Evolutionary conservation across 2,113 vertebrate genomes (phyloP), one percentile per base, ranked within the genome.

Genomic region (Sceloporus tristichus): DNA sequence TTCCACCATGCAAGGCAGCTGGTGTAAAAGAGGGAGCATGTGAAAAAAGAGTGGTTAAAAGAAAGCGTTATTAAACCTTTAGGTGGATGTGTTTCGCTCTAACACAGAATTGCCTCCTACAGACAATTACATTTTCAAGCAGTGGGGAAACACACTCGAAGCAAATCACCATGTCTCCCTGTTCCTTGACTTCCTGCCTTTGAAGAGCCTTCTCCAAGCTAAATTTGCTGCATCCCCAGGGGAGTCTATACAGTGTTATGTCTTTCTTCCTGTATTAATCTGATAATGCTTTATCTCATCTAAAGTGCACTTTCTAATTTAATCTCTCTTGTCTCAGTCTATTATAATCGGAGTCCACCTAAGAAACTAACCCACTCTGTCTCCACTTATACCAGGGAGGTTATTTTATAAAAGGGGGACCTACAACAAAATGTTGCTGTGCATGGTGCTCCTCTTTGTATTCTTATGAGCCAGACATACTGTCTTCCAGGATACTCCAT

Each of bases 231-330:
- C 21, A 40, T 21, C 53, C 83, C 71, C 71, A 40, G 4, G 53
- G 53, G 83, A 75, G 10, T 38, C 71, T 13, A 14, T 19, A 38
- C 53, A 14, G n/a, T 40, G 13, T 75, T 75, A 59, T 75, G 71
- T 27, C 71, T 85, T 85, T 75, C 71, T 85, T 85, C 34, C n/a
- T 59, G 34, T 21, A 59, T 85, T 75, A 85, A 38, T 75, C 71
- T 74, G 71, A 85, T 85, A 38, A 75, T 74, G 21, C 83, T 75
- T 74, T 59, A 85, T 85, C 23, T 75, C 54, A 74, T 74, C 70
- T 74, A 56, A 85, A 85, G 71, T 38, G 71, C n/a, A 18, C 53
- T 85, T 73, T 85, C 71, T 85, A 85, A 75, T 77, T n/a, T 77
- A 59, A 85, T 76, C 73, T 85, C 25, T 85, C 73, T 29, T 77